Base-by-base conservation (phyloP, 2,113 vertebrate genomes). In the Atherinomorus stipes region DNA sequence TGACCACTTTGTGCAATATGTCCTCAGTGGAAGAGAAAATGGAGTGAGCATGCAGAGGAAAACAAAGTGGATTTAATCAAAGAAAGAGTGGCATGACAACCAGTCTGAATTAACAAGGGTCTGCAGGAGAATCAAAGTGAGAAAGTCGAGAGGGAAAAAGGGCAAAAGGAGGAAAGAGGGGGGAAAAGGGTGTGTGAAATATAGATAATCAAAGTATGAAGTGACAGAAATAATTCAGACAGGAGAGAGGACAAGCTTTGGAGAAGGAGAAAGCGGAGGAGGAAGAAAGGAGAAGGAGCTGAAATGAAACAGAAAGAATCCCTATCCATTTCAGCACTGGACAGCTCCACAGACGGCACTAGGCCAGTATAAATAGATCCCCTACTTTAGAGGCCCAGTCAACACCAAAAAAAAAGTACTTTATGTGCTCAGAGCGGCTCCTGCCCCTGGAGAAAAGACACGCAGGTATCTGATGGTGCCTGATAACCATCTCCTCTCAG, bases 361-460 rank as follows among this genome's bases (percentile, higher is more conserved):
- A 80, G 85, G 85, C 84, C 88, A 89, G 74, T 93, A 91, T 90
- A 92, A 92, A 93, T 91, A 91, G 87, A 89, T 89, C 84, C 71
- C 91, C 88, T 89, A 87, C 84, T 91, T 88, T 86, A 83, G 83
- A 89, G 72, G 76, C 82, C 74, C 74, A 67, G 61, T 90, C 89
- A 89, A 76, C 64, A 71, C 87, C 76, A 81, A 84, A 85, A 81
- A 84, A 85, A 88, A 85, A 85, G 80, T 80, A 76, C 84, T 85
- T 84, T 81, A 74, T 86, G 80, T 68, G 59, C 78, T 80, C 81
- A 54, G 80, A 85, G 70, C 84, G 23, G 58, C 80, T 77, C 65
- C 59, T 74, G 63, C 80, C 89, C 82, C 81, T 37, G 11, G 83
- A 82, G 89, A 84, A 71, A 75, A 74, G 78, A 57, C 71, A 40